Evolutionary conservation across 2,113 vertebrate genomes (phyloP).

Genomic region (Indicator indicator): DNA sequence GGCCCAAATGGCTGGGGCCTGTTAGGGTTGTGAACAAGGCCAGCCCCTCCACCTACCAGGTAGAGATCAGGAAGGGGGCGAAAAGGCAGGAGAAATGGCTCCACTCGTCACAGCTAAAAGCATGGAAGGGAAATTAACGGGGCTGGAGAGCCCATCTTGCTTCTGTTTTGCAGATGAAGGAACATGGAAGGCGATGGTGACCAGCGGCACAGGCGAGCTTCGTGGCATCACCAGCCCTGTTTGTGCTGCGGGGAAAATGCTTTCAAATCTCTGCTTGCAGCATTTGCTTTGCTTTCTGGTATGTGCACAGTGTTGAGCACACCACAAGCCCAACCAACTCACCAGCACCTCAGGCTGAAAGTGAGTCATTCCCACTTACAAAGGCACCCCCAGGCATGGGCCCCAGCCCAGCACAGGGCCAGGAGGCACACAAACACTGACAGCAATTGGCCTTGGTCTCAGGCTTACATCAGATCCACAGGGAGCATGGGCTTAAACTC

Average conservation of each 20-base stretch:
- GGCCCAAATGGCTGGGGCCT: slow-evolving; percentile 40
- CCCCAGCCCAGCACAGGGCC: slow-evolving; percentile 14
- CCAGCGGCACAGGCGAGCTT: slow-evolving; percentile 46
- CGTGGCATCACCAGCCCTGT: slow-evolving; percentile 39
- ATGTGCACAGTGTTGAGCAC: slow-evolving; percentile 31
- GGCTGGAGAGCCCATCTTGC: slow-evolving; percentile 68
- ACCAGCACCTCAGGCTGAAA: slow-evolving; percentile 5
- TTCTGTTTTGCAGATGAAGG: slow-evolving; percentile 72
- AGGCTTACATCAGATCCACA: slow-evolving; percentile 32
- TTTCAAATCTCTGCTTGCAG: slow-evolving; percentile 67
- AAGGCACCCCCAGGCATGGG: background rate
- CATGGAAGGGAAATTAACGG: slow-evolving; percentile 73
- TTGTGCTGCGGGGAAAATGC: slow-evolving; percentile 48
- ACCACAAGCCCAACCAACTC: background rate
- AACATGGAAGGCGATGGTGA: slow-evolving; percentile 66
- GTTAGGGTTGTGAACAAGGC: slow-evolving; percentile 68
- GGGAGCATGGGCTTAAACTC: slow-evolving; percentile 63
- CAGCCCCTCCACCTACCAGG: slow-evolving; percentile 55
- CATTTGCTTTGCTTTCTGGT: slow-evolving; percentile 68
- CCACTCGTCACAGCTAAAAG: slow-evolving; percentile 66
- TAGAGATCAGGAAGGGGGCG: slow-evolving; percentile 52
- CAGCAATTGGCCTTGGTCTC: slow-evolving; percentile 60
- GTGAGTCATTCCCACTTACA: background rate
- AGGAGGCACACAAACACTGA: background rate
- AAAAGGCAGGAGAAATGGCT: slow-evolving; percentile 61